Evolutionary conservation across 2,888 invertebrate species (phyloP).

Genomic region (Clostera curtula): DNA sequence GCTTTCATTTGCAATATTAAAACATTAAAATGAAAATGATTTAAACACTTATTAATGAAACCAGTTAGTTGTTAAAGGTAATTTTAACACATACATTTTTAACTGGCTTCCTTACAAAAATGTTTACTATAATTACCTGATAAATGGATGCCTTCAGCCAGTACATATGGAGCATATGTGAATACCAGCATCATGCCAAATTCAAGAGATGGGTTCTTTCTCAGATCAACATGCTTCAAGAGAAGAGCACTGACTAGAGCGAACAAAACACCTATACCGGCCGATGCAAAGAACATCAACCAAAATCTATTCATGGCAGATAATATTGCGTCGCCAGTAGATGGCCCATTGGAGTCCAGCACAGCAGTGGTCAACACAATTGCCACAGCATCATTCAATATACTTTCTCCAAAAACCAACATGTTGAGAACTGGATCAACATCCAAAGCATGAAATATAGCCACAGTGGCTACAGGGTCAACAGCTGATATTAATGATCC

Average conservation of each 20-base stretch:
- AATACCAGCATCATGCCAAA: slow-evolving; percentile 99
- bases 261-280: slow-evolving; percentile 95
- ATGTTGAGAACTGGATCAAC: slow-evolving; percentile 98
- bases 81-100: too few species aligned
- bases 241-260: slow-evolving; percentile 94
- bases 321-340: slow-evolving; percentile 88
- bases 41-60: too few species aligned
- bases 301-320: slow-evolving; percentile 93
- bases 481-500: slow-evolving; percentile 98
- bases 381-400: slow-evolving; percentile 98
- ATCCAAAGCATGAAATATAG: slow-evolving; percentile 98
- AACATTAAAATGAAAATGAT: background rate
- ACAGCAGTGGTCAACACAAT: slow-evolving; percentile 97
- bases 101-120: too few species aligned
- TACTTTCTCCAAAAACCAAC: slow-evolving; percentile 97
- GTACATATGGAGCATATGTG: slow-evolving; percentile 97
- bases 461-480: slow-evolving; percentile 98
- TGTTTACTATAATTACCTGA: slow-evolving; percentile 78
- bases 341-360: slow-evolving; percentile 79
- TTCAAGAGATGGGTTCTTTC: slow-evolving; percentile 98
- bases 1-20: background rate
- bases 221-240: slow-evolving; percentile 95
- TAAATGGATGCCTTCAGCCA: slow-evolving; percentile 96
- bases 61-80: too few species aligned
- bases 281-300: slow-evolving; percentile 98